Base-by-base conservation (phyloP, 2,113 vertebrate species). In the Rhea pennata region DNA sequence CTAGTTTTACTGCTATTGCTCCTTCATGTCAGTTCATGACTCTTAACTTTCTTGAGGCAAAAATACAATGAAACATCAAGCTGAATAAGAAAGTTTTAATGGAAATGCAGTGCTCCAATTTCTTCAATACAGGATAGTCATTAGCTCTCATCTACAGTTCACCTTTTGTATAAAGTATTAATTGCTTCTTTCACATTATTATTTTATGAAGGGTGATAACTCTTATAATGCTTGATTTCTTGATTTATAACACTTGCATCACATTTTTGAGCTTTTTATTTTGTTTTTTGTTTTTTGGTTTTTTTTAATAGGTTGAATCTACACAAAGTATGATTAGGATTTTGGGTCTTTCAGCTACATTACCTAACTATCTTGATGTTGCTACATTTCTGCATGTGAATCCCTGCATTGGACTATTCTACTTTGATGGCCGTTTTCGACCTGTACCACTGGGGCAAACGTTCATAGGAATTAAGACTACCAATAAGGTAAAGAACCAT, bases 311-410 rank as follows among this genome's bases (percentile, higher is more conserved):
- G 99, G 99, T 99, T 97, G 99, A 99, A 96, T 99, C 99, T 44
- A 99, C 99, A 12, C 99, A 99, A 96, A 99, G 99, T 84, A 99
- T 99, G 99, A 99, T 99, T 92, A 97, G 99, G 69, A 99, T 99
- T 95, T 98, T 99, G 93, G 99, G 99, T 15, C 98, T 99, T 19
- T 99, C 99, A 66, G 99, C 99, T 59, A 99, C 99, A 3, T 98
- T 99, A 94, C 99, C 99, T 53, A 99, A 99, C 98, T 99, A 99
- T 81, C 98, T 99, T 40, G 99, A 99, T 65, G 99, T 99, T 85
- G 99, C 99, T 71, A 91, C 98, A 3, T 99, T 99, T 98, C 98
- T 99, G 17, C 99, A 99, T 0, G 99, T 99, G 89, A 99, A 99
- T 97, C 99, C 99, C 48, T 99, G 86, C 61, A 99, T 99, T 76